Base-by-base conservation (phyloP, 2,797 vertebrate genomes). In the Anguilla pacifica region DNA sequence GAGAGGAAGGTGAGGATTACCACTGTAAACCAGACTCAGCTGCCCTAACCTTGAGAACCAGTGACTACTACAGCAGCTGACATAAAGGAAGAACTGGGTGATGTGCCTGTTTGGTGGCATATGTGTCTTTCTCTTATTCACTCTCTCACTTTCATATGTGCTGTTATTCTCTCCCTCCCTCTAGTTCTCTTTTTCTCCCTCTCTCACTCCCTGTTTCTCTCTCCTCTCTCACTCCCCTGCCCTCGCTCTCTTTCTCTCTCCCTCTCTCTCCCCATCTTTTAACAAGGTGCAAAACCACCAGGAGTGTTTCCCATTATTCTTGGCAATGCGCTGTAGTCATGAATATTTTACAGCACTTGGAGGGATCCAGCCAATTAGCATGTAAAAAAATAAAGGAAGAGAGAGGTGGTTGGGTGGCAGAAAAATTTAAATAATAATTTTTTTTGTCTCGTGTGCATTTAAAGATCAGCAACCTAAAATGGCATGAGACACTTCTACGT, bases 281-380 rank as follows among this genome's bases (percentile, higher is more conserved):
- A 64, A 39, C 61, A 86, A 79, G 70, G 72, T 59, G 74, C 25
- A 83, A 83, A 64, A 49, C 46, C 53, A 25, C 79, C 28, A 61
- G 39, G 13, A 31, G 85, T 39, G 77, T 46, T 83, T 83, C 43
- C 22, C 5, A 31, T 88, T 82, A 43, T 81, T 83, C 72, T 82
- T 79, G 70, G 74, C 57, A 53, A 79, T 57, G 83, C 6, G 13
- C 61, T 88, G 46, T 81, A 86, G 46, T 31, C 85, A 86, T 88
- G 72, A 86, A 88, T 88, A 83, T 87, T 84, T 84, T 53, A 87
- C 77, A 64, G 57, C 10, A 77, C 84, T 83, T 49, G 31, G 74
- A 86, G 87, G 61, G 87, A 86, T 88, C 57, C 74, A n/a, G 55
- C 39, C 6, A 88, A 88, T 88, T 88, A 88, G 86, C 86, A 87